Base-by-base conservation (phyloP, 2,797 vertebrate genomes). In the Macrochelys suwanniensis region DNA sequence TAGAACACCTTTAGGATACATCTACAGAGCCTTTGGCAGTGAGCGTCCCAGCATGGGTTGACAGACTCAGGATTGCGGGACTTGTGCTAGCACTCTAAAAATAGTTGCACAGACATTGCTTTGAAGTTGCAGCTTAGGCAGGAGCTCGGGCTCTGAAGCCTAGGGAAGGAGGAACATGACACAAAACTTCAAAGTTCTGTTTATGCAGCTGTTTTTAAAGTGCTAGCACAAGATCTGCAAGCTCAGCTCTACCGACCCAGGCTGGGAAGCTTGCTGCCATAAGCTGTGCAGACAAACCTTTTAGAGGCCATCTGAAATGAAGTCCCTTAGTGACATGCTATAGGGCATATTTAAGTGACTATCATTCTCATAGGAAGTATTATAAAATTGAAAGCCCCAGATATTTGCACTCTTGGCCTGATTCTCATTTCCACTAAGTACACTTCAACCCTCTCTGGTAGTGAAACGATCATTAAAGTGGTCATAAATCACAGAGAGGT, bases 401-500 rank as follows among this genome's bases (percentile, higher is more conserved):
- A 86, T 78, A 53, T 77, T 92, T 89, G 76, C 5, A n/a, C 84
- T 90, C 5, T 68, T 81, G 51, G 28, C 83, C 61, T 79, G 37
- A 86, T 90, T 86, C 86, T 89, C 49, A 26, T 91, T 94, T 82
- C 26, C 80, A 3, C 7, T 86, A 57, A n/a, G 1, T 76, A 42
- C 3, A 82, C n/a, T 59, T 82, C 31, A 95, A 26, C 93, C 57
- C 74, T 3, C 56, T 93, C 28, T 77, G 19, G 16, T 88, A 65
- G 61, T 65, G 61, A 65, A 65, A 19, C 81, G 89, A 12, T 71
- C 26, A 81, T 93, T 92, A 81, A 90, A 57, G 79, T 7, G 11
- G 15, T 83, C 19, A n/a, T 37, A 86, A 96, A 92, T 31, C 90
- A 17, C 61, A 84, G 16, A 82, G 68, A 79, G 79, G 4, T 61